Base-by-base conservation (phyloP, 2,797 vertebrate species). In the Kryptopterus vitreolus region DNA sequence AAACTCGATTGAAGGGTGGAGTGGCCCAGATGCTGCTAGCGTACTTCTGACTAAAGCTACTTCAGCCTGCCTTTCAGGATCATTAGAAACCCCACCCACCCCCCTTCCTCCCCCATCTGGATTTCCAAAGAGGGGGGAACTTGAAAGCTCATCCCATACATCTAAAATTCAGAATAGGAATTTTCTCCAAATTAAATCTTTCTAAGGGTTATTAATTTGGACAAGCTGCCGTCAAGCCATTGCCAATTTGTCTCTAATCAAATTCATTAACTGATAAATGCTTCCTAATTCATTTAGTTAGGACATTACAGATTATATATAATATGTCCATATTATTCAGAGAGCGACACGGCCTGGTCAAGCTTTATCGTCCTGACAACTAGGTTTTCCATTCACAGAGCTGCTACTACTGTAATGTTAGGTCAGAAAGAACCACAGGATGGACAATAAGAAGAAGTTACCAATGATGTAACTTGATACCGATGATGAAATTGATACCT, bases 171-270 rank as follows among this genome's bases (percentile, higher is more conserved):
- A 87, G 88, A 89, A 88, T 87, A 81, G 73, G 79, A 88, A n/a
- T 29, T 52, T 50, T 35, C 26, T 1, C 3, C 7, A 24, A 87
- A 89, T 86, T 82, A 78, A 80, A 84, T 55, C 85, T 86, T 86
- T 82, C 86, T 80, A 87, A 87, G 84, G 87, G 82, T 83, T 78
- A 89, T 87, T 90, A 88, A 90, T 89, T 90, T 80, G 85, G 80
- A 86, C 85, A 86, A 48, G 58, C 81, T 87, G 87, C 80, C 29
- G 73, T 83, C 80, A 7, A 82, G 75, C 13, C 82, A 9, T 82
- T 86, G 55, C 70, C 77, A 78, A 58, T 70, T 71, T 66, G 13
- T 18, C 1, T 3, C 59, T 38, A 18, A 59, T 29, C 15, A 38
- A 7, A 3, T 20, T 6, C 16, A 43, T 43, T 6, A 43, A 43